phyloP scores from a whole-genome alignment of 2,113 vertebrate genomes.

The Larimichthys polyactis region DNA sequence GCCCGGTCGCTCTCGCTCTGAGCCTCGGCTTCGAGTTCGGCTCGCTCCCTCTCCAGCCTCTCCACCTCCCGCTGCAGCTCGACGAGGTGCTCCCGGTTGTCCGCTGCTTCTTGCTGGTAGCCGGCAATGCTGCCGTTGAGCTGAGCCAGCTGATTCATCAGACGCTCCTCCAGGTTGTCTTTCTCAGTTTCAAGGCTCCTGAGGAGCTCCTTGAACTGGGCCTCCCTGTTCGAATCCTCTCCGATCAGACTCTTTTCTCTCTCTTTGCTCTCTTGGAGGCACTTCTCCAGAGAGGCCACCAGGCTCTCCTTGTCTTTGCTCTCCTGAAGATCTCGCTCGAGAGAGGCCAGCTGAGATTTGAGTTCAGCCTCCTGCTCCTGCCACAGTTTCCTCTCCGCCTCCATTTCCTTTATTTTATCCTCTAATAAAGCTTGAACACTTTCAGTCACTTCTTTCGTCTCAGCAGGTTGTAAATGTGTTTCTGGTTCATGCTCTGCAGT shows the following conservation, averaged over 20 bases:
- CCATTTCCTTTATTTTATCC: constrained; percentile 62
- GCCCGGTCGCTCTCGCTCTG: constrained; percentile 84
- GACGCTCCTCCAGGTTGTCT: constrained; percentile 94
- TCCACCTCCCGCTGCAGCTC: constrained; percentile 85
- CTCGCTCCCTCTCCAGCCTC: constrained; percentile 82
- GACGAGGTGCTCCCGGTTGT: constrained; percentile 82
- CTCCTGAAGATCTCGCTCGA: constrained; percentile 63
- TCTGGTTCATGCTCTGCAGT: constrained; percentile 26
- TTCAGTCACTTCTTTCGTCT: constrained; percentile 55
- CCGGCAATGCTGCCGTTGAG: constrained; percentile 97
- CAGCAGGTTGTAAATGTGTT: constrained; percentile 10
- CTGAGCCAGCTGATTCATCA: constrained; percentile 98
- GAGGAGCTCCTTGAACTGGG: constrained; percentile 84
- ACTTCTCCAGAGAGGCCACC: constrained; percentile 64
- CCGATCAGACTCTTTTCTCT: constrained; percentile 73
- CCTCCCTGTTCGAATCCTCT: constrained; percentile 76
- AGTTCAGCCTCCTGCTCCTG: constrained; percentile 61
- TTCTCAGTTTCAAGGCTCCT: constrained; percentile 89
- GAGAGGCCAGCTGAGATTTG: constrained; percentile 50
- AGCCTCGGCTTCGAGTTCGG: constrained; percentile 82
- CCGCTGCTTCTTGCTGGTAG: constrained; percentile 93
- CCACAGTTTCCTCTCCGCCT: constrained; percentile 72
- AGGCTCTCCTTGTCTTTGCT: constrained; percentile 52
- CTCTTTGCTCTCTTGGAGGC: constrained; percentile 72
- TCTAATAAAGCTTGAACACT: constrained; percentile 36